Evolutionary conservation across 2,113 vertebrate species (phyloP).

Genomic region (Plotosus lineatus): DNA sequence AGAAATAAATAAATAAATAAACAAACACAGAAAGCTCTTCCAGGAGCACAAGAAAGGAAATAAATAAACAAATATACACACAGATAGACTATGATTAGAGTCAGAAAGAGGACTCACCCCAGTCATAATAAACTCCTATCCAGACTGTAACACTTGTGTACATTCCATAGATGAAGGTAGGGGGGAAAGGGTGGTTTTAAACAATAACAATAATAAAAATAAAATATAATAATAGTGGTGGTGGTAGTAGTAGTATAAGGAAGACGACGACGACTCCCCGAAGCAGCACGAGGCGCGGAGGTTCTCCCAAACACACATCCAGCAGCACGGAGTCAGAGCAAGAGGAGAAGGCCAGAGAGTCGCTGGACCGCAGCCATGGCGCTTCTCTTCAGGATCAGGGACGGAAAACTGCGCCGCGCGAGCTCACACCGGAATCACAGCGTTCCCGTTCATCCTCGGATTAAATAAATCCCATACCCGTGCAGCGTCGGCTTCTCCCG

Average conservation of each 20-base stretch:
- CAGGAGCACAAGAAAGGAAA: not conserved
- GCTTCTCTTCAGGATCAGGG: constrained; percentile 61
- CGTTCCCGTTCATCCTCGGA: constrained; percentile 48
- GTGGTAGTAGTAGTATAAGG: constrained; percentile 9
- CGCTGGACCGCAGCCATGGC: constrained; percentile 78
- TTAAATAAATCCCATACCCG: constrained; percentile 63
- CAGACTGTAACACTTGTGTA: constrained; percentile 49
- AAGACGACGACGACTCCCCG: not conserved
- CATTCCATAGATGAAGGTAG: constrained; percentile 60
- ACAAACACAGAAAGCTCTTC: not conserved
- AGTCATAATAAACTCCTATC: constrained; percentile 50
- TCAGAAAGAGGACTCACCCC: constrained; percentile 9
- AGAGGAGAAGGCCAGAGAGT: constrained; percentile 73
- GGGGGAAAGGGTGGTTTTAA: not conserved
- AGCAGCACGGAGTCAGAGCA: constrained; percentile 59
- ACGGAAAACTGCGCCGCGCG: constrained; percentile 56
- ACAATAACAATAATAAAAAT: not conserved
- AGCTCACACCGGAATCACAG: constrained; percentile 46
- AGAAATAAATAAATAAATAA: not conserved
- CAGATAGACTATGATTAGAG: not conserved
- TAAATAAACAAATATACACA: not conserved
- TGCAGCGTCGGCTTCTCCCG: constrained; percentile 7
- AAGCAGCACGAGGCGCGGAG: constrained; percentile 61
- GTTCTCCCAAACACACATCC: constrained; percentile 69
- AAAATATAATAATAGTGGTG: not conserved